These are phyloP conservation scores for Enteromius afrohamiltoni DNA, from an alignment of 2,797 vertebrate genomes.

Conservation along the genomic window DNA sequence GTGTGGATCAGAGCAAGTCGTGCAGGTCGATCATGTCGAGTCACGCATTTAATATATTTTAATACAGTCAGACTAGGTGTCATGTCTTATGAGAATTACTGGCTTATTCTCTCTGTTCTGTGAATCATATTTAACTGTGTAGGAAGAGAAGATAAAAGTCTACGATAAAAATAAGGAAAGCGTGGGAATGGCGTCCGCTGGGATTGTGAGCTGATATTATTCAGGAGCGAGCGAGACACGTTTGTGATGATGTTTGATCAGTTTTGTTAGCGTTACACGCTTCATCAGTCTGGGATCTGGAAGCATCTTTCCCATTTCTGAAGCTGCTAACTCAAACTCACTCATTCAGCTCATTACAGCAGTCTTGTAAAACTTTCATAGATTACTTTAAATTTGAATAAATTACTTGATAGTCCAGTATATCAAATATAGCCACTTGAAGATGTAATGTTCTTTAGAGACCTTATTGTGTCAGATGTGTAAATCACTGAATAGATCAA, in stretches of 20 bases:
- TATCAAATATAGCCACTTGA: not conserved
- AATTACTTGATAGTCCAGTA: not conserved
- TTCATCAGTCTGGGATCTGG: not conserved
- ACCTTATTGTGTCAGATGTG: not conserved
- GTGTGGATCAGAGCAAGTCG: not conserved
- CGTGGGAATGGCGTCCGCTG: not conserved
- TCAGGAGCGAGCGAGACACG: not conserved
- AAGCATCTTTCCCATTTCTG: not conserved
- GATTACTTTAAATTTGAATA: not conserved
- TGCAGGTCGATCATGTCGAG: not conserved
- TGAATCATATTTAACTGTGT: constrained; percentile 20
- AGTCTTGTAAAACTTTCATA: not conserved
- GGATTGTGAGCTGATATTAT: not conserved
- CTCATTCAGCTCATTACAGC: not conserved
- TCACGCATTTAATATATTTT: not conserved
- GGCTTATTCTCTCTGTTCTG: constrained; percentile 15
- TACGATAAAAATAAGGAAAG: constrained; percentile 1
- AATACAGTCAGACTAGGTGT: not conserved
- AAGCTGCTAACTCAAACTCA: not conserved
- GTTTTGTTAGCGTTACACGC: not conserved
- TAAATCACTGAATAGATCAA: not conserved
- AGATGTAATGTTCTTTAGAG: not conserved
- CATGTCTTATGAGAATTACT: not conserved
- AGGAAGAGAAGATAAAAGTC: constrained; percentile 14
- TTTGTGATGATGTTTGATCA: not conserved